These are phyloP conservation scores for Styela clava DNA, from an alignment of 23 tunicate species.

Conservation along the genomic window DNA sequence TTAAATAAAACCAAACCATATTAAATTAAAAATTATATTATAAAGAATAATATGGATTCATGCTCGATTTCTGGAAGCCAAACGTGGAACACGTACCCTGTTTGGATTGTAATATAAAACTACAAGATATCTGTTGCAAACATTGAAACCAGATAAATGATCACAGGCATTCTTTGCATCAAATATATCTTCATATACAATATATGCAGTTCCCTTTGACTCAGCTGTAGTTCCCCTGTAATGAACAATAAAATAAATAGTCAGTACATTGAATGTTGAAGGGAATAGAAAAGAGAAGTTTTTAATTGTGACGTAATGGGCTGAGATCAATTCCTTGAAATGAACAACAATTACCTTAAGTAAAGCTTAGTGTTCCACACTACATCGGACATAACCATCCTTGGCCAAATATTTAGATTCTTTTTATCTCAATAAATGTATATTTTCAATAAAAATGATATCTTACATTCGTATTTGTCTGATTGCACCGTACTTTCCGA, in stretches of 20 bases:
- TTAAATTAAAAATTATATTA: too few species aligned
- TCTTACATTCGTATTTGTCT: conserved; percentile 94
- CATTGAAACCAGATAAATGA: conserved; percentile 96
- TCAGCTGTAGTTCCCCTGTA: conserved; percentile 89
- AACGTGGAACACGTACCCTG: conserved; percentile 49
- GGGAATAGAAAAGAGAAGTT: too few species aligned
- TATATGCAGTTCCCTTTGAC: conserved; percentile 97
- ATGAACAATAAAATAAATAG: background rate
- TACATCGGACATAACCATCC: too few species aligned
- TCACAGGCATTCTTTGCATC: conserved; percentile 99
- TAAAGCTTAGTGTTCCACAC: too few species aligned
- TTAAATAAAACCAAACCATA: too few species aligned
- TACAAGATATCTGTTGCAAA: conserved; percentile 94
- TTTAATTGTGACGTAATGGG: too few species aligned
- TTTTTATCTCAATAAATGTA: too few species aligned
- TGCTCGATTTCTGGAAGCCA: background rate
- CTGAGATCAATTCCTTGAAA: too few species aligned
- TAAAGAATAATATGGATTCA: too few species aligned
- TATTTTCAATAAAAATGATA: too few species aligned
- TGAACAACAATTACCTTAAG: too few species aligned
- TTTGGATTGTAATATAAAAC: conserved; percentile 95
- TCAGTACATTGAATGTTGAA: background rate
- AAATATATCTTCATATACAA: conserved; percentile 96
- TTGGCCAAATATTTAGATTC: too few species aligned
- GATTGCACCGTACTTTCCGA: conserved; percentile 98